Conservation (phyloP, 64 coral and sea anemone species). For the Montipora capricornis region DNA sequence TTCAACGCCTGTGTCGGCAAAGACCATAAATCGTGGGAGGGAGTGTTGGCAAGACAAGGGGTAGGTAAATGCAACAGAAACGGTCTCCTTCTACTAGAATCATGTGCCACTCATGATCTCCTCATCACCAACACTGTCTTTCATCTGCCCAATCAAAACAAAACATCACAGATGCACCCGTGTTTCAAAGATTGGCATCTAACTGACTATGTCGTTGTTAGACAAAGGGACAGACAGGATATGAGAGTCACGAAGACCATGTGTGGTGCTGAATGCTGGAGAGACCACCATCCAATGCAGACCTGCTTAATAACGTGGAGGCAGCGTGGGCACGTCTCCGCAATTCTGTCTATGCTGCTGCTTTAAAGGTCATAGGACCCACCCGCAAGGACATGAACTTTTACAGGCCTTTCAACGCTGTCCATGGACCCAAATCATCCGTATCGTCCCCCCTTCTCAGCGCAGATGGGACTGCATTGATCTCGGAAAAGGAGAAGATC, state of each 20-base stretch:
- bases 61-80: conserved; percentile 24
- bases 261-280: conserved; percentile 4
- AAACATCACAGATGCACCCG: not conserved
- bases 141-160: not conserved
- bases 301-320: too few species aligned
- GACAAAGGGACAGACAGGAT: not conserved
- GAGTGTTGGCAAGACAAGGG: not conserved
- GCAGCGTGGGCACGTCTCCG: too few species aligned
- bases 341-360: too few species aligned
- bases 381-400: too few species aligned
- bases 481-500: too few species aligned
- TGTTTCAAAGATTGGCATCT: not conserved
- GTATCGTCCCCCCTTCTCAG: too few species aligned
- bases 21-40: not conserved
- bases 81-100: conserved; percentile 16
- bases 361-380: too few species aligned
- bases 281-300: not conserved
- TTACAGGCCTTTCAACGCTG: too few species aligned
- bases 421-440: too few species aligned
- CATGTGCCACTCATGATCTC: not conserved
- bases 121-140: conserved; percentile 28
- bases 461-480: too few species aligned
- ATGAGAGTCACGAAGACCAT: conserved; percentile 6
- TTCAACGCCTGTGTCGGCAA: conserved; percentile 13
- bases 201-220: not conserved